Evolutionary conservation across 2,797 vertebrate genomes (phyloP).

Genomic region (Pseudomugil gertrudae): DNA sequence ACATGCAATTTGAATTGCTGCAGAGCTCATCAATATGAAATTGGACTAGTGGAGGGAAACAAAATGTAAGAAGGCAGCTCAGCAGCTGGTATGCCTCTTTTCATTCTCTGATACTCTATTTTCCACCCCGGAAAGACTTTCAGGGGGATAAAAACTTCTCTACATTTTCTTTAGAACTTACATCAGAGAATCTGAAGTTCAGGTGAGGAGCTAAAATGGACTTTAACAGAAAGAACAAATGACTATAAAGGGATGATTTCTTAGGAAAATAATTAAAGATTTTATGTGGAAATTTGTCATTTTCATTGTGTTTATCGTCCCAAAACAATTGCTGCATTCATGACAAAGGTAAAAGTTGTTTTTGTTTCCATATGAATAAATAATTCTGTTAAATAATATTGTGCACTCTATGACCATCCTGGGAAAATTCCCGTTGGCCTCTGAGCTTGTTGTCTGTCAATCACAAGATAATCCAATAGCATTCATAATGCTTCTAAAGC

Average conservation of each 20-base stretch:
- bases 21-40: slow-evolving; percentile 87
- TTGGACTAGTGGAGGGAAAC: slow-evolving; percentile 77
- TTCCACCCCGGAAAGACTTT: slow-evolving; percentile 57
- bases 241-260: no score
- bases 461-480: slow-evolving; percentile 71
- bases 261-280: slow-evolving; percentile 27
- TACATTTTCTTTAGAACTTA: slow-evolving; percentile 39
- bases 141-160: slow-evolving; percentile 53
- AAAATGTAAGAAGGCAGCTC: slow-evolving; percentile 75
- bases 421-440: slow-evolving; percentile 41
- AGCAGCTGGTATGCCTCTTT: slow-evolving; percentile 69
- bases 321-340: slow-evolving; percentile 11
- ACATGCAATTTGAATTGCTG: slow-evolving; percentile 82
- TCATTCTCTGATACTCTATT: slow-evolving; percentile 68
- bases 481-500: slow-evolving; percentile 68
- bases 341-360: slow-evolving; percentile 3
- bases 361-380: slow-evolving; percentile 37
- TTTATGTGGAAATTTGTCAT: neutral
- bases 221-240: slow-evolving; percentile 40
- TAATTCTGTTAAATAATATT: slow-evolving; percentile 37
- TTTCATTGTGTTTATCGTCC: slow-evolving; percentile 28
- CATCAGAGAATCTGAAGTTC: slow-evolving; percentile 36
- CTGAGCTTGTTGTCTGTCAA: slow-evolving; percentile 73
- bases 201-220: slow-evolving; percentile 30
- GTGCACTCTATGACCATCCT: slow-evolving; percentile 25